Base-by-base conservation (phyloP, 2,888 invertebrate genomes). In the Polymixis lichenea region DNA sequence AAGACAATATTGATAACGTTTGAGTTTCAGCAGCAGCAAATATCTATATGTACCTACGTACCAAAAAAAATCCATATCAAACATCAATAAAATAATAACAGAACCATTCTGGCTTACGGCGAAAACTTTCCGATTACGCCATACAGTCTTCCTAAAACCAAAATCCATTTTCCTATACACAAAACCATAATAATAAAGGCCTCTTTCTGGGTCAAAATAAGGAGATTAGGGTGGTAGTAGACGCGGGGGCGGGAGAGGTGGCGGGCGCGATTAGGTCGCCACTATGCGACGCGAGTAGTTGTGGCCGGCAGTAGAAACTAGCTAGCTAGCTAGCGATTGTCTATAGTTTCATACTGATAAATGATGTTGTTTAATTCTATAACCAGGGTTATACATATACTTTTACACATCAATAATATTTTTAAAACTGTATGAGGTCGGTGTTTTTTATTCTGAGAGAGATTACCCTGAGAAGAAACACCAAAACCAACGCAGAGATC, bases 101-200 rank as follows among this genome's bases (percentile, higher is more conserved):
- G 8, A 38, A 55, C 38, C 46, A 56, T 56, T 38, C 9, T 51
- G 38, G 13, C n/a, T 43, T 55, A 15, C 2, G 32, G 61, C 32
- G 28, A 62, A 55, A 67, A 76, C 13, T 4, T 11, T 25, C 32
- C 55, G 38, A 19, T 72, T 38, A 25, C 22, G 25, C 22, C 71
- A 49, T 46, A 53, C 46, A 62, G 65, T 55, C n/a, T 70, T 66
- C 32, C 13, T 7, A 67, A 58, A 68, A 13, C 55, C 15, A 28
- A 60, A 74, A 75, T 75, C 76, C 32, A 65, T 76, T 80, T 76
- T 76, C 67, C 61, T 62, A 49, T 43, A 22, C 38, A 56, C 38
- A 70, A 77, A 84, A 84, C 84, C 82, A 86, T 86, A 78, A 51
- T 68, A 19, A 51, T 56, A 28, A 58, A 62, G 4, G 19, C n/a